Base-by-base conservation (phyloP, 2,888 invertebrate species). In the Acrocera orbiculus region DNA sequence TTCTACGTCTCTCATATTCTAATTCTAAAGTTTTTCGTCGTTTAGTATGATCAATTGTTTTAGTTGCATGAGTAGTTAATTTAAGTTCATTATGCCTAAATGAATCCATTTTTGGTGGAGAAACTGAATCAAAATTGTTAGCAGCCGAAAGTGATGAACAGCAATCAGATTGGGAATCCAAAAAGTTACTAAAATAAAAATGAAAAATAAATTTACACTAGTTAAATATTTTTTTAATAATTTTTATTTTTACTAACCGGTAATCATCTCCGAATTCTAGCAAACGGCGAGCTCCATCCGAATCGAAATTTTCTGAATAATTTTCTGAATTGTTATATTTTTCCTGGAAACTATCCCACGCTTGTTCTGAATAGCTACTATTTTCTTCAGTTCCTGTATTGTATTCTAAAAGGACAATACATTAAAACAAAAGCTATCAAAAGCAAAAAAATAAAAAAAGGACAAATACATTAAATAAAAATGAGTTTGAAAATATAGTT, bases 291-390 rank as follows among this genome's bases (percentile, higher is more conserved):
- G 86, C 82, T 20, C 81, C 77, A 59, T 87, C 86, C 2, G 83
- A 77, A 56, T 89, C 87, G 4, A 73, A 69, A 29, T 75, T 72
- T 62, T 89, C 89, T 37, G 87, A 87, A 58, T 87, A 87, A 16
- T 82, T 75, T 56, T 89, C 89, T 25, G 86, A 86, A 57, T 82
- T 75, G n/a, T n/a, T n/a, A 60, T 89, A 89, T 59, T 85, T 87
- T 56, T 87, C 87, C 80, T 87, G 89, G 66, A 89, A 92, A 60
- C 82, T 83, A 60, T 92, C 92, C 92, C 92, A 92, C 30, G 87
- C 86, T 48, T 85, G 82, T 57, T 90, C 90, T 2, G 85, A 86
- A 55, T 85, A 75, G 50, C 82, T 83, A 49, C 76, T 75, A 45
- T 78, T 76, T 51, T 76, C 77, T 52, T 80, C 80, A 1, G 73